Evolutionary conservation across 1,140 invertebrate species (phyloP), one percentile per base, ranked within the genome.

Genomic region (Ruditapes philippinarum): DNA sequence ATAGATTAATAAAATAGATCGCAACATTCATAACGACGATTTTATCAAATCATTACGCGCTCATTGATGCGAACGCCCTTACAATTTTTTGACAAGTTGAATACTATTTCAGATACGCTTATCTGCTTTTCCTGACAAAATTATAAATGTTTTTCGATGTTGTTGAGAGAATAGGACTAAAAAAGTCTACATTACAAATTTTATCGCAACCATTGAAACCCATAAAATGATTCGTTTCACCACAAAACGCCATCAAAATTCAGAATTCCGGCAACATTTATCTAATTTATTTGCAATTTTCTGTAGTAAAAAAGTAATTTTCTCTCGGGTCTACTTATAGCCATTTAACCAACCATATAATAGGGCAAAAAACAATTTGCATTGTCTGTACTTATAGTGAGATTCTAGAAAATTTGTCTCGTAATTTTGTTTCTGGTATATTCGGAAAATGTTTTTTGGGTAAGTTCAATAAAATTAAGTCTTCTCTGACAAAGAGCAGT

Each of bases 221-320:
- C 31, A 38, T 70, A 70, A 70, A 70, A 12, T 38, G 57, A n/a
- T 25, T 28, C n/a, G 1, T 7, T 62, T 62, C 28, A 9, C 57
- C 57, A 25, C 57, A 28, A 62, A 57, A 54, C 11, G 12, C 33
- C 31, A 70, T 70, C 65, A 22, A 70, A 70, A 17, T 38, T 70
- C 65, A 38, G 65, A 70, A 36, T 70, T 70, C 33, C 33, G 36
- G 14, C 36, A 22, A 70, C 65, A 70, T 70, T 70, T 70, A 70
- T 70, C 33, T 70, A 70, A 70, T 70, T 70, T 70, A 40, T 70
- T 70, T 38, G 33, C 65, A 70, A 70, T 70, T 70, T 70, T 36
- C 65, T 70, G 65, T 70, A 17, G 33, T 70, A 70, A 38, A 70
- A 38, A 36, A 9, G 65, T 70, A 70, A 70, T 70, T 62, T 62